Evolutionary conservation across 2,113 vertebrate genomes (phyloP), one percentile per base, ranked within the genome.

Genomic region (Bagarius yarrelli): DNA sequence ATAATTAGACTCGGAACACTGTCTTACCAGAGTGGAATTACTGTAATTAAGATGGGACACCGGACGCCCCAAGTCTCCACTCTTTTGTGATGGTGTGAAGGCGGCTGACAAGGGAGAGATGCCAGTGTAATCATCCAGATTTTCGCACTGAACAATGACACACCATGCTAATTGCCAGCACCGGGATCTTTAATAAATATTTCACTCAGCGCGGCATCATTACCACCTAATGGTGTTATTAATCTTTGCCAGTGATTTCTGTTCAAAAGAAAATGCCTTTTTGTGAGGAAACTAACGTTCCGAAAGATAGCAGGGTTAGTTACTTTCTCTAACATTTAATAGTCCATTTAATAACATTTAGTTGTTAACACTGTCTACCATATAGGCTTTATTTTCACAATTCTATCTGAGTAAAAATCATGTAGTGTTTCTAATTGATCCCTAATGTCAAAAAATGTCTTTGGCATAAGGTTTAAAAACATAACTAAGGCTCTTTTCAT

Each of bases 151-250:
- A 92, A 91, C 89, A 88, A 93, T 93, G 91, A 93, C 92, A 91
- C 90, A 90, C 88, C 91, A 92, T 89, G 87, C 91, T 94, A 94
- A 94, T 93, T 93, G 91, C 92, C 92, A 94, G 92, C 93, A 93
- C 91, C 93, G 93, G 92, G 93, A 94, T 94, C 90, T 93, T 94
- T 94, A 94, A 93, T 94, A 94, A 93, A 94, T 93, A 93, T 93
- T 94, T 93, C 89, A 94, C 91, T 91, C 90, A 86, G 86, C 81
- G 87, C 90, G 89, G 91, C 92, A 93, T 92, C 92, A 93, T 94
- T 94, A 94, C 90, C 84, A 89, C 87, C 91, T 93, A 92, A 92
- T 93, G 89, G 90, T 87, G 88, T 93, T 93, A 92, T 94, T 94
- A 92, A 93, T 93, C 93, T 93, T 87, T 84, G 85, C 91, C 88